Percentiles rank a stretch among this genome's conserved stretches.
These are phyloP conservation scores for Montipora cactus DNA, from an alignment of 64 coral and sea anemone species.

Conservation along the genomic window DNA sequence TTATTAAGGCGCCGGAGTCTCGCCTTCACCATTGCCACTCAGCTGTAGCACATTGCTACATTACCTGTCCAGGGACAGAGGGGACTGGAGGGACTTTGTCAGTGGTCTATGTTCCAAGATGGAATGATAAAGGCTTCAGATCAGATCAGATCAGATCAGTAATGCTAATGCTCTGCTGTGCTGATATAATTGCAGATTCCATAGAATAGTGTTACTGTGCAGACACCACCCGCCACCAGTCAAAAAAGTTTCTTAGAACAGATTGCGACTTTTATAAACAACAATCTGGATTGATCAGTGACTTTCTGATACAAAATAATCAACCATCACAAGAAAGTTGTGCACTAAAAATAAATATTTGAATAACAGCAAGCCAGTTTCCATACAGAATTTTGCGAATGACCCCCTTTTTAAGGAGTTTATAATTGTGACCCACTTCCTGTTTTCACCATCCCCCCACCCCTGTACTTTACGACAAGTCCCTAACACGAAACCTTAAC, in stretches of 20 bases:
- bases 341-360: conserved; percentile 14
- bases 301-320: conserved; percentile 15
- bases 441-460: neutral
- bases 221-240: conserved; percentile 9
- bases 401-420: conserved; percentile 11
- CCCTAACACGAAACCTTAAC: conserved; percentile 10
- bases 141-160: neutral
- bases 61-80: no score
- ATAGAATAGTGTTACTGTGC: conserved; percentile 10
- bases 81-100: no score
- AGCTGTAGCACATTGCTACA: no score
- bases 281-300: conserved; percentile 19
- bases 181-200: conserved; percentile 16
- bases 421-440: conserved; percentile 22
- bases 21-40: no score
- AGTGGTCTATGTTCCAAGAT: no score
- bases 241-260: conserved; percentile 16
- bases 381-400: conserved; percentile 5
- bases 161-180: conserved; percentile 3
- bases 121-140: no score
- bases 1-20: no score
- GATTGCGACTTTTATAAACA: conserved; percentile 22
- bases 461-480: neutral
- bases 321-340: conserved; percentile 17
- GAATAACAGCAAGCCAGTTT: conserved; percentile 27